These are phyloP conservation scores for Drosophila pectinifera DNA, from an alignment of 1,140 invertebrate species.

Conservation along the genomic window DNA sequence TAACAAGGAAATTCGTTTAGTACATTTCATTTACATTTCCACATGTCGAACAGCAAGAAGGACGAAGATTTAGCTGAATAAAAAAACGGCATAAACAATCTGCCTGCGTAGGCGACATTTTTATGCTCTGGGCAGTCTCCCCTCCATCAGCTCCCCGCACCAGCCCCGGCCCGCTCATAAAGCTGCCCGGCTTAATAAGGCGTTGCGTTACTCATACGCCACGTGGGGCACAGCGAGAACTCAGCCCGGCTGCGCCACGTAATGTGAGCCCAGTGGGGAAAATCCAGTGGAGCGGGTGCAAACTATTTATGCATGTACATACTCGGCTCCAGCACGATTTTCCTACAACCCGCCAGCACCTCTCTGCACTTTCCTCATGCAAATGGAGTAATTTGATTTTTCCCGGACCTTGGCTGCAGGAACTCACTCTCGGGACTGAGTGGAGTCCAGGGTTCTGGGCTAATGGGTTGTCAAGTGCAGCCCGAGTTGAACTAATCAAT, in stretches of 20 bases:
- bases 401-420: constrained; percentile 37
- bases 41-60: constrained; percentile 17
- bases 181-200: constrained; percentile 52
- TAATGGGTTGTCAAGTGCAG: constrained; percentile 41
- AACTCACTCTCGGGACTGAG: constrained; percentile 16
- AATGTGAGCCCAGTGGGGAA: constrained; percentile 42
- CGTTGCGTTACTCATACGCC: constrained; percentile 77
- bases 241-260: constrained; percentile 2
- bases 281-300: constrained; percentile 2
- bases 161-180: neutral
- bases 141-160: neutral
- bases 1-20: constrained; percentile 78
- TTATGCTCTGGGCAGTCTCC: constrained; percentile 11
- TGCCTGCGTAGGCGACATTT: constrained; percentile 18
- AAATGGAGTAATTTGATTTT: constrained; percentile 58
- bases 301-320: constrained; percentile 50
- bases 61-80: neutral
- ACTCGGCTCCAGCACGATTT: constrained; percentile 27
- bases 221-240: constrained; percentile 55
- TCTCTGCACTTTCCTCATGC: constrained; percentile 36
- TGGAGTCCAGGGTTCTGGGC: neutral
- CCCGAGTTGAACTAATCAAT: constrained; percentile 29
- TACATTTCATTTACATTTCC: constrained; percentile 62
- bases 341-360: neutral
- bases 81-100: constrained; percentile 8